Percentiles rank a stretch among this genome's conserved stretches.
Evolutionary conservation across 2,797 vertebrate species (phyloP).

Genomic region (Eulemur albifrons): DNA sequence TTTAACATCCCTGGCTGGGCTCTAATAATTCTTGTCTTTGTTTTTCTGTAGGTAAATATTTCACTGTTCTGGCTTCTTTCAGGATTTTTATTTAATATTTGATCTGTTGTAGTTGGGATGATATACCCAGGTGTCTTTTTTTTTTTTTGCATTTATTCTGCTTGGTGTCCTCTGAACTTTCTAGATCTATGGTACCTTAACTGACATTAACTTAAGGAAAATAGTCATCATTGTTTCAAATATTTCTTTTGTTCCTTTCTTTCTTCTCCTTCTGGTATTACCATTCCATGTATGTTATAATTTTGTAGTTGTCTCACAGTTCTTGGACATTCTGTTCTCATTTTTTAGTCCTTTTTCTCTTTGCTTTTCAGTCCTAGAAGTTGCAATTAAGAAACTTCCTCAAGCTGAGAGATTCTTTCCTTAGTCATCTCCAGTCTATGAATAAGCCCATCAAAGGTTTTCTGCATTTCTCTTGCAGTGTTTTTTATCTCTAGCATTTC

Average conservation of each 20-base stretch:
- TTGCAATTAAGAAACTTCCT: no score
- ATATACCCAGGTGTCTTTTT: background rate
- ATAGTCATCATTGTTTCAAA: background rate
- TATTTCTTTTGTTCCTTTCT: background rate
- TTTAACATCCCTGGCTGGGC: no score
- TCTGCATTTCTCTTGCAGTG: background rate
- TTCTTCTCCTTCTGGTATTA: background rate
- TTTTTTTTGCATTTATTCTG: background rate
- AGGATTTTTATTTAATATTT: background rate
- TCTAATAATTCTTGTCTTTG: background rate
- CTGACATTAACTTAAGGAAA: background rate
- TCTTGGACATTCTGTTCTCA: background rate
- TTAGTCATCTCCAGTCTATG: background rate
- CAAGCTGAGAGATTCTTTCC: background rate
- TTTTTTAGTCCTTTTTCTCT: background rate
- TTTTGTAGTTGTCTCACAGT: background rate
- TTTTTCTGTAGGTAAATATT: no score
- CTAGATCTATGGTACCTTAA: background rate
- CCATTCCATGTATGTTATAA: background rate
- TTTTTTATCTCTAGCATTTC: background rate
- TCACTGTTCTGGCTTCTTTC: background rate
- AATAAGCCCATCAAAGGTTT: background rate
- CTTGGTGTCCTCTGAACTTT: background rate
- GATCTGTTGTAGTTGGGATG: background rate
- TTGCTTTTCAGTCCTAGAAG: background rate